phyloP scores from a whole-genome alignment of 2,888 invertebrate genomes.

The Philaethria dido region DNA sequence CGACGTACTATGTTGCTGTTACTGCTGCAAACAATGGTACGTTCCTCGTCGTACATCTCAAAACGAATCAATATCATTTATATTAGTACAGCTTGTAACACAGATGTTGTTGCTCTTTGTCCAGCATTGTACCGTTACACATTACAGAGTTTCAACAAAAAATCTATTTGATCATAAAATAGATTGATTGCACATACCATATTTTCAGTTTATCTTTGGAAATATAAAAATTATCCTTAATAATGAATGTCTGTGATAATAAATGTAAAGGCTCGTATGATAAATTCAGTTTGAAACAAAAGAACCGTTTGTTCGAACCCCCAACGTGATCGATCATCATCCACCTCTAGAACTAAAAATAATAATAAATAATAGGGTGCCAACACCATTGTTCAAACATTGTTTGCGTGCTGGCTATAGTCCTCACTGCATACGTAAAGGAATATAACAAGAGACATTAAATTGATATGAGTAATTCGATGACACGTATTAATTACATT shows the following conservation, averaged over 20 bases:
- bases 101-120: not conserved
- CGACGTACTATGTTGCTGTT: conserved; percentile 52
- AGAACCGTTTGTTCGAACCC: conserved; percentile 73
- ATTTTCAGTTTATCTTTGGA: not conserved
- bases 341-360: conserved; percentile 78
- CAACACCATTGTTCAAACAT: conserved; percentile 72
- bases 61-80: conserved; percentile 13
- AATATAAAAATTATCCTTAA: conserved; percentile 33
- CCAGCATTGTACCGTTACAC: not conserved
- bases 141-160: not conserved
- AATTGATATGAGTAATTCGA: conserved; percentile 18
- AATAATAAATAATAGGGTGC: conserved; percentile 77
- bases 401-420: conserved; percentile 73
- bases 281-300: conserved; percentile 79
- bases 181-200: not conserved
- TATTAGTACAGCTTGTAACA: not conserved
- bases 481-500: conserved; percentile 5
- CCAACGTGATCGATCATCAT: conserved; percentile 79
- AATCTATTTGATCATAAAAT: not conserved
- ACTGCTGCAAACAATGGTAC: conserved; percentile 41
- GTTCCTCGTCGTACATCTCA: conserved; percentile 10
- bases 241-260: conserved; percentile 75
- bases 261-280: conserved; percentile 64
- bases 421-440: conserved; percentile 48
- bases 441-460: conserved; percentile 16